phyloP scores from a whole-genome alignment of 2,113 vertebrate species.

The Galbula dea region DNA sequence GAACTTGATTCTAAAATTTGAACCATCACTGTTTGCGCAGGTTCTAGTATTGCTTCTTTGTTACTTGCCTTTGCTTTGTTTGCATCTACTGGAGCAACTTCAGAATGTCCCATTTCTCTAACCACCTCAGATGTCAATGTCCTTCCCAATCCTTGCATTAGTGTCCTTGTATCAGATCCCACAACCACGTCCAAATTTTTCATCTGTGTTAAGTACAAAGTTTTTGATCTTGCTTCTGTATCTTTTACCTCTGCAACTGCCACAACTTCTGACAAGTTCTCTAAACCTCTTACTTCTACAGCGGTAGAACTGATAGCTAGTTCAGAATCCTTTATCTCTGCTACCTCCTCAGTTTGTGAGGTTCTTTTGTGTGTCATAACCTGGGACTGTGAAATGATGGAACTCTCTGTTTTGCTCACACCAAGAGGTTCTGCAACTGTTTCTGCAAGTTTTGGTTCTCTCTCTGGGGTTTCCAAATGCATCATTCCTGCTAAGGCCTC shows the following conservation, averaged over 20 bases:
- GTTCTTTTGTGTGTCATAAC: background rate
- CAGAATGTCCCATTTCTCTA: background rate
- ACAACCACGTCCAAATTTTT: background rate
- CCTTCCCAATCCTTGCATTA: background rate
- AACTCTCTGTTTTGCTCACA: background rate
- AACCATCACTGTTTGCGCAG: background rate
- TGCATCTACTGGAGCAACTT: background rate
- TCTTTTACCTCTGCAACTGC: background rate
- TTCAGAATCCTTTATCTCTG: background rate
- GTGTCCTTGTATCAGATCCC: background rate
- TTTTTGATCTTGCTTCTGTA: background rate
- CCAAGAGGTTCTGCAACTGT: background rate
- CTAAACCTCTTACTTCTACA: background rate
- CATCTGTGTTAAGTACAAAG: background rate
- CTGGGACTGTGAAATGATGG: background rate
- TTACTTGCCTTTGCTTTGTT: background rate
- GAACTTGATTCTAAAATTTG: background rate
- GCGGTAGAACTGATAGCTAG: background rate
- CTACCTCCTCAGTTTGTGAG: background rate
- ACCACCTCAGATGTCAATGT: background rate
- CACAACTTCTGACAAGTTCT: background rate
- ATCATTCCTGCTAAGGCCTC: background rate
- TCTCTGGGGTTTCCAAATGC: background rate
- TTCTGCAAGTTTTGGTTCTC: background rate
- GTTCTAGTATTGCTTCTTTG: background rate